Evolutionary conservation across 2,888 invertebrate species (phyloP), one percentile per base, ranked within the genome.

Genomic region (Caenorhabditis uteleia): DNA sequence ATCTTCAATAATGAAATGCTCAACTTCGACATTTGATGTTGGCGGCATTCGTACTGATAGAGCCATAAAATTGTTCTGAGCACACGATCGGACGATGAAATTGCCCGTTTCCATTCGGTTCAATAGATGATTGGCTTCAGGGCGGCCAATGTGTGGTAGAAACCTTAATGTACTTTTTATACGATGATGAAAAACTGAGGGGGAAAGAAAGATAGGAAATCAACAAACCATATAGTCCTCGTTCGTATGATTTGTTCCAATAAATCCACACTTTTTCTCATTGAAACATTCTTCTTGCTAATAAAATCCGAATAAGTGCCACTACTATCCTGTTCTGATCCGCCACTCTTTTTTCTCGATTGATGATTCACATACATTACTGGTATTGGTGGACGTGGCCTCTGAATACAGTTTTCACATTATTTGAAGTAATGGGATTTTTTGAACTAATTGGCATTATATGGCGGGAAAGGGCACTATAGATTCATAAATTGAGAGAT

Each of bases 1-100:
- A n/a, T 91, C 90, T 85, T 93, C 93, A 75, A 95, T 92, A 79
- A 95, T 88, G 87, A 95, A 95, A 86, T 95, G 95, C 84, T 95
- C 94, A 82, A 94, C 92, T 85, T 92, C 92, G 8, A 92, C 91
- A 2, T 92, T 91, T 80, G 90, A 91, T 79, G 91, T 91, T 20
- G 89, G 89, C 16, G 68, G 65, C 34, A 79, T 44, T 56, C 93
- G 90, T 43, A 95, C 93, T 44, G 93, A 93, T 72, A 95, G 89
- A 36, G 95, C 95, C 92, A 94, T 93, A 50, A 94, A 93, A 78
- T 91, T 91, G 38, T 90, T 88, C 84, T 93, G 93, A 80, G 93
- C 93, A 38, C 94, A 94, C 83, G 93, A 91, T 43, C 95, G 89
- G 34, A 95, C 94, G 47, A 95, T 91, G 83, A 95, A 95, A 83